Base-by-base conservation (phyloP, 2,797 vertebrate species). In the Coracias cyanogaster region DNA sequence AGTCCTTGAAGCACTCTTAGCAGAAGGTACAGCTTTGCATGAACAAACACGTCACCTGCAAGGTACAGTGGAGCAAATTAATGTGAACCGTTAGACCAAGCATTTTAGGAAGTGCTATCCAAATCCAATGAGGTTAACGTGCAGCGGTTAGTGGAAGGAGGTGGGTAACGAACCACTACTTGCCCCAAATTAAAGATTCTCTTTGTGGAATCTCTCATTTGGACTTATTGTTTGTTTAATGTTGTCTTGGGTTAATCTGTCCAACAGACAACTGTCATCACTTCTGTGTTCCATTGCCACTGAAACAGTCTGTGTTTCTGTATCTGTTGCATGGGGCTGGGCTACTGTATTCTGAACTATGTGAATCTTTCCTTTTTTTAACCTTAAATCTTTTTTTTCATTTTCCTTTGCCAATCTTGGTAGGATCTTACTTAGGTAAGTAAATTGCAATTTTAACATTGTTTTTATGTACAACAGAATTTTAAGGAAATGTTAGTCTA, bases 391-490 rank as follows among this genome's bases (percentile, higher is more conserved):
- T 62, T 95, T 95, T 97, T 97, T 95, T 96, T 94, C 66, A 85
- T 90, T 97, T 94, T 81, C 85, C 76, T 94, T 95, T 79, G 94
- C 96, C 72, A 58, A 81, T 97, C 94, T 90, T 96, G 97, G 72
- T 97, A 98, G 98, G 98, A 97, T 97, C 98, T 96, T 98, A 98
- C 73, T 92, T 98, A 96, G 98, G 98, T 98, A 98, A 98, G 98
- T 98, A 97, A 97, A 70, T 88, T 76, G 70, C 26, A 74, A 91
- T 95, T 95, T 96, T 94, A 67, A 88, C 84, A 64, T 74, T 61
- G 49, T 71, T 92, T 73, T 77, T 74, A 51, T 15, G 10, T 77
- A 58, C 70, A 66, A 51, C 8, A 65, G 67, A 89, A 43, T 74
- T 82, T 43, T 24, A 37, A 92, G 64, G 33, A 54, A 67, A 46